Evolutionary conservation across 2,888 invertebrate genomes (phyloP).

Genomic region (Lochmaea crataegi): DNA sequence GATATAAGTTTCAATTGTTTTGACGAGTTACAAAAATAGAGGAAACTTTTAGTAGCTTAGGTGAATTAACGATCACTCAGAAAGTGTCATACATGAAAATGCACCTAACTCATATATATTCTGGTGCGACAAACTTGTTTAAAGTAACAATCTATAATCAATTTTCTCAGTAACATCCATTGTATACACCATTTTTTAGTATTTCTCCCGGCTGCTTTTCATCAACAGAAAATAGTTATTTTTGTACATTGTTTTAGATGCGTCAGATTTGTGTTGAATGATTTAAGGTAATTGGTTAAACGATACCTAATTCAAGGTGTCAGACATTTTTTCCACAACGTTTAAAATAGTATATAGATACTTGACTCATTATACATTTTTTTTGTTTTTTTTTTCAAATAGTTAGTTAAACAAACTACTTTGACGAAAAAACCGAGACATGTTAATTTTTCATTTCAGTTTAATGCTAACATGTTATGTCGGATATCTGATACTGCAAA

Average conservation of each 20-base stretch:
- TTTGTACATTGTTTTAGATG: too few relatives aligned
- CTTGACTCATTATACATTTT: background rate
- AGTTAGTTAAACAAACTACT: background rate
- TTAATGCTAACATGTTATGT: too few relatives aligned
- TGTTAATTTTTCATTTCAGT: too few relatives aligned
- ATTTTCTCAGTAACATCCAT: slow-evolving; percentile 19
- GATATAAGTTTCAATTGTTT: too few relatives aligned
- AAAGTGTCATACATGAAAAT: too few relatives aligned
- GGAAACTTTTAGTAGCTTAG: too few relatives aligned
- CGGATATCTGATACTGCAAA: too few relatives aligned
- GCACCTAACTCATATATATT: too few relatives aligned
- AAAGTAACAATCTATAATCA: slow-evolving; percentile 1
- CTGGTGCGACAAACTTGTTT: too few relatives aligned
- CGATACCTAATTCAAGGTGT: background rate
- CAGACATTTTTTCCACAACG: slow-evolving; percentile 1
- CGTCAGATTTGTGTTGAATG: background rate
- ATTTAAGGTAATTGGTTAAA: background rate
- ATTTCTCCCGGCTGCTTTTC: background rate
- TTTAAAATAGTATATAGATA: background rate
- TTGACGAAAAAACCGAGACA: background rate
- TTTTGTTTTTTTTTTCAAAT: background rate
- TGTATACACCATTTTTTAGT: background rate
- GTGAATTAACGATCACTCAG: too few relatives aligned
- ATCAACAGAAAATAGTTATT: background rate
- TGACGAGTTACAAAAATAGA: too few relatives aligned